Percentiles rank a stretch among this genome's conserved stretches.
phyloP scores from a whole-genome alignment of 2,113 vertebrate species.

The Acrocephalus kingi region DNA sequence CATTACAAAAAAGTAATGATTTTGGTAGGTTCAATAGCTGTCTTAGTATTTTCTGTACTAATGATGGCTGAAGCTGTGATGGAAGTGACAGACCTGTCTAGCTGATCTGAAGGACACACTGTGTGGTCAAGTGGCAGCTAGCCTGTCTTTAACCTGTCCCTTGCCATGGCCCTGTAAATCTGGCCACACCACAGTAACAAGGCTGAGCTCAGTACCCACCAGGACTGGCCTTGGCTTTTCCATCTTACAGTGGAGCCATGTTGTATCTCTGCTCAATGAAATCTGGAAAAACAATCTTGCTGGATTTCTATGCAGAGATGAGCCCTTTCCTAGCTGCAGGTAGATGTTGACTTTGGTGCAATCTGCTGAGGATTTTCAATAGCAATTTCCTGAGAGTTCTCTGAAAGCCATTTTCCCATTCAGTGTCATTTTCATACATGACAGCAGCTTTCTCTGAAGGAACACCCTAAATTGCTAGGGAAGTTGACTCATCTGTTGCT shows the following conservation, averaged over 20 bases:
- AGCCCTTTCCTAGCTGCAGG: background rate
- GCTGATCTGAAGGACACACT: background rate
- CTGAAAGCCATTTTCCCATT: constrained; percentile 9
- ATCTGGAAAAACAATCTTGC: background rate
- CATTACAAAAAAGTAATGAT: background rate
- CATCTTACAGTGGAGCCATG: accelerated
- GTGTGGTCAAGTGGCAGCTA: background rate
- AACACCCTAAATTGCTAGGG: background rate
- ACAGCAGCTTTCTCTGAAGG: constrained; percentile 32
- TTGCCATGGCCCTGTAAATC: background rate
- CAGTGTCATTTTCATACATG: background rate
- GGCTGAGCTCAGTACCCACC: background rate
- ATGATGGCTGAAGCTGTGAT: background rate
- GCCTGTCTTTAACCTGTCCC: background rate
- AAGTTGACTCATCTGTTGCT: constrained; percentile 40
- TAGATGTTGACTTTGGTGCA: background rate
- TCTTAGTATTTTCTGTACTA: background rate
- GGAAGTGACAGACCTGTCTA: background rate
- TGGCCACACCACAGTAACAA: background rate
- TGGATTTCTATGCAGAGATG: background rate
- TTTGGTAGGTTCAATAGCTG: background rate
- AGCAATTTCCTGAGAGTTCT: background rate
- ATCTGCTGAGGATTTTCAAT: background rate
- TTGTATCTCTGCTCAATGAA: background rate
- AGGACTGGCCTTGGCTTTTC: background rate